phyloP scores from a whole-genome alignment of 1,140 invertebrate species.

The Pseudomyrmex concolor region DNA sequence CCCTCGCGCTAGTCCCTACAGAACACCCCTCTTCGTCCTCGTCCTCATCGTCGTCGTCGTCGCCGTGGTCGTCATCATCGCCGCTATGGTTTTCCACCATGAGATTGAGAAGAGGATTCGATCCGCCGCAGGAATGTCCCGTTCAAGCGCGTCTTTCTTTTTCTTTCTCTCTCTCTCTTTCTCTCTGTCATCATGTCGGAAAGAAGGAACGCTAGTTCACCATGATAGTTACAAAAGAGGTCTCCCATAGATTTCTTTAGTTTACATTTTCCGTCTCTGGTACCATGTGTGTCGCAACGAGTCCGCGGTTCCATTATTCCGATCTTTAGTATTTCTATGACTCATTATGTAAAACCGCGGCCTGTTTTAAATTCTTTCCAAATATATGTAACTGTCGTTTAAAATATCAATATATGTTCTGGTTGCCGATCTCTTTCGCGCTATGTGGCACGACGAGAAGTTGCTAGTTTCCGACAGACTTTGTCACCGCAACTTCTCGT shows the following conservation, averaged over 20 bases:
- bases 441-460: not conserved
- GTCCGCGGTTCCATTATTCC: slow-evolving; percentile 61
- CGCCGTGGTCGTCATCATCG: slow-evolving; percentile 16
- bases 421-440: slow-evolving; percentile 8
- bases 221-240: slow-evolving; percentile 53
- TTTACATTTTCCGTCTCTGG: slow-evolving; percentile 68
- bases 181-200: slow-evolving; percentile 30
- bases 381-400: slow-evolving; percentile 3
- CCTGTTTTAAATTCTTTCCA: slow-evolving; percentile 62
- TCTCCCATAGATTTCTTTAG: slow-evolving; percentile 56
- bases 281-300: slow-evolving; percentile 15
- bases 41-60: slow-evolving; percentile 18
- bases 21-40: too few relatives aligned
- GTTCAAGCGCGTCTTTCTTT: slow-evolving; percentile 46
- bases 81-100: slow-evolving; percentile 23
- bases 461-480: not conserved
- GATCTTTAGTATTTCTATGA: slow-evolving; percentile 61
- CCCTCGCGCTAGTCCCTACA: too few relatives aligned
- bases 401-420: slow-evolving; percentile 59
- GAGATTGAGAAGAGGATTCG: slow-evolving; percentile 59
- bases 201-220: not conserved
- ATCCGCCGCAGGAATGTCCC: slow-evolving; percentile 63
- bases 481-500: not conserved
- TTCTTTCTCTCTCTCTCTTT: not conserved
- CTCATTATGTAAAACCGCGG: slow-evolving; percentile 64